Percentiles rank a stretch among this genome's conserved stretches.
These are phyloP conservation scores for Augiades crinisus DNA, from an alignment of 2,888 invertebrate species.

Conservation along the genomic window DNA sequence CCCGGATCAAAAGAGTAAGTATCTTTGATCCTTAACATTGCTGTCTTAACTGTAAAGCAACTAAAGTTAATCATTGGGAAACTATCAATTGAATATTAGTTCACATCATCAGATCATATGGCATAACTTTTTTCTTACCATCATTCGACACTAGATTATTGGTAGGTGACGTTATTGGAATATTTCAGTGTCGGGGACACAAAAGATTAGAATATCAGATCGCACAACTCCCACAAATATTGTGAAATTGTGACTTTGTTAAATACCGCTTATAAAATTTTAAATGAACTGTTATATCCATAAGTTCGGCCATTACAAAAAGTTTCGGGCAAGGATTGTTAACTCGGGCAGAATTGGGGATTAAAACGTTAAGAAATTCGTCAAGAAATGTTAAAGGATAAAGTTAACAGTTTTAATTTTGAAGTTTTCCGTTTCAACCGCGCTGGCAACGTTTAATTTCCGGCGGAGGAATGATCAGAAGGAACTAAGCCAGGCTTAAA, in stretches of 20 bases:
- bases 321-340: slow-evolving; percentile 25
- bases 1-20: too few relatives aligned
- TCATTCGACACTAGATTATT: too few relatives aligned
- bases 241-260: slow-evolving; percentile 1
- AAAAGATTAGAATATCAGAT: not conserved
- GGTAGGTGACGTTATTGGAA: too few relatives aligned
- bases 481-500: slow-evolving; percentile 58
- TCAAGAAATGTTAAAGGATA: slow-evolving; percentile 52
- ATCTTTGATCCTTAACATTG: too few relatives aligned
- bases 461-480: slow-evolving; percentile 64
- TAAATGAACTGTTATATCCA: slow-evolving; percentile 17
- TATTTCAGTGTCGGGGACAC: too few relatives aligned
- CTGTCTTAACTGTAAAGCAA: too few relatives aligned
- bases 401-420: slow-evolving; percentile 68
- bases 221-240: too few relatives aligned
- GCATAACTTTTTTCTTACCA: too few relatives aligned
- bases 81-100: too few relatives aligned
- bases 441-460: slow-evolving; percentile 71
- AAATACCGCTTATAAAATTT: slow-evolving; percentile 18
- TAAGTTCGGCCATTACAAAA: slow-evolving; percentile 22
- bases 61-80: too few relatives aligned
- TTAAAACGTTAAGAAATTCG: slow-evolving; percentile 39
- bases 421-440: slow-evolving; percentile 61
- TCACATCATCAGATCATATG: too few relatives aligned
- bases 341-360: slow-evolving; percentile 20